Evolutionary conservation across 2,888 invertebrate genomes (phyloP).

Genomic region (Matsumyia berberina): DNA sequence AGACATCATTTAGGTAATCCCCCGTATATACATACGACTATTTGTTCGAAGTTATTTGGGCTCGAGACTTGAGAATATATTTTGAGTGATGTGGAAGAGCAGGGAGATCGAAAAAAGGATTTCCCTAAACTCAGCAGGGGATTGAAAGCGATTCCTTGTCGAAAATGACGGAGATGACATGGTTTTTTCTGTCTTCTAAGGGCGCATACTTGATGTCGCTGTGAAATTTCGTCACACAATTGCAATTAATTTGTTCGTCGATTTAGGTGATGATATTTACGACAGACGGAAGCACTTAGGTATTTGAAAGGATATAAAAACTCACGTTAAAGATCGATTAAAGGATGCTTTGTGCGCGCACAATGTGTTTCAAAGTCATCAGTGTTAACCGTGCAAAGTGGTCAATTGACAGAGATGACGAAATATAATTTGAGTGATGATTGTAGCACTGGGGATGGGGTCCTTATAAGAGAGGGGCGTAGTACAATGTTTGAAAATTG

Average conservation of each 20-base stretch:
- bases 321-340: constrained; percentile 52
- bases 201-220: constrained; percentile 48
- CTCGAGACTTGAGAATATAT: constrained; percentile 23
- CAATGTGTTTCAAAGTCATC: background rate
- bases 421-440: no score
- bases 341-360: constrained; percentile 29
- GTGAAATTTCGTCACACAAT: constrained; percentile 73
- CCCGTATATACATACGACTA: constrained; percentile 43
- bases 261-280: constrained; percentile 61
- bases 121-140: constrained; percentile 53
- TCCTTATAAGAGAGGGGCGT: no score
- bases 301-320: constrained; percentile 49
- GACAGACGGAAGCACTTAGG: constrained; percentile 63
- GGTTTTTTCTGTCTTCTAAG: no score
- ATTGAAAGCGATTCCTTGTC: constrained; percentile 70
- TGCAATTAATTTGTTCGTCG: constrained; percentile 71
- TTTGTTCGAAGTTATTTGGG: constrained; percentile 70
- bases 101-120: constrained; percentile 38
- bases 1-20: constrained; percentile 75
- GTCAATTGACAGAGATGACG: constrained; percentile 3
- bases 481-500: no score
- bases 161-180: constrained; percentile 55
- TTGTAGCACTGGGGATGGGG: no score
- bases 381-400: no score
- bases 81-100: background rate